phyloP scores from a whole-genome alignment of 2,113 vertebrate species.

The Lonchura striata region DNA sequence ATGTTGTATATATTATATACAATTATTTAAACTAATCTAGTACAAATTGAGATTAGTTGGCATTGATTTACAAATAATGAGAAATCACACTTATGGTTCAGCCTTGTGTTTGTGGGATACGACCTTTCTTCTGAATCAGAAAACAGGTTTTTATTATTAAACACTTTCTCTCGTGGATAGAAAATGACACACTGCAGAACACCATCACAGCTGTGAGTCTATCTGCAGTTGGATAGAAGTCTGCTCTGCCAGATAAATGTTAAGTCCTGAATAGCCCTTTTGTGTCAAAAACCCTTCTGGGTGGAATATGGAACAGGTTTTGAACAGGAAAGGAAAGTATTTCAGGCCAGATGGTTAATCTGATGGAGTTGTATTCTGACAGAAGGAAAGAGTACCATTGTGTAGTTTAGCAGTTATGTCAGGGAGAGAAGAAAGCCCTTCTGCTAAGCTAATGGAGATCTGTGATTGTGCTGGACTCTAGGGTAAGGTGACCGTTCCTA shows the following conservation, averaged over 20 bases:
- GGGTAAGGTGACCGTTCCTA: conserved; percentile 16
- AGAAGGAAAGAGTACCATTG: conserved; percentile 21
- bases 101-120: background rate
- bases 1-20: background rate
- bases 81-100: background rate
- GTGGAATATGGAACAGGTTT: conserved; percentile 45
- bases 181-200: conserved; percentile 23
- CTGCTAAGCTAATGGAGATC: conserved; percentile 32
- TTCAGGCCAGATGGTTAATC: conserved; percentile 48
- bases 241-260: conserved; percentile 34
- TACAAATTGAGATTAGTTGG: background rate
- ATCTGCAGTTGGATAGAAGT: conserved; percentile 36
- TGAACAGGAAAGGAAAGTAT: conserved; percentile 22
- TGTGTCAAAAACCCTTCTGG: conserved; percentile 49
- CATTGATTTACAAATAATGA: background rate
- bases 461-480: conserved; percentile 10
- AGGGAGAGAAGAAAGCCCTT: conserved; percentile 30
- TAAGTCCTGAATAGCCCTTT: conserved; percentile 55
- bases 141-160: background rate
- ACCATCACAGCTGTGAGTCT: conserved; percentile 30
- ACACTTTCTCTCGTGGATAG: background rate
- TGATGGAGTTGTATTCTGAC: conserved; percentile 27
- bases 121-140: background rate
- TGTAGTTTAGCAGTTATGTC: conserved; percentile 18
- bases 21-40: background rate